Percentiles rank a stretch among this genome's conserved stretches.
phyloP scores from a whole-genome alignment of 1,140 invertebrate genomes.

The Magallana ariakensis region DNA sequence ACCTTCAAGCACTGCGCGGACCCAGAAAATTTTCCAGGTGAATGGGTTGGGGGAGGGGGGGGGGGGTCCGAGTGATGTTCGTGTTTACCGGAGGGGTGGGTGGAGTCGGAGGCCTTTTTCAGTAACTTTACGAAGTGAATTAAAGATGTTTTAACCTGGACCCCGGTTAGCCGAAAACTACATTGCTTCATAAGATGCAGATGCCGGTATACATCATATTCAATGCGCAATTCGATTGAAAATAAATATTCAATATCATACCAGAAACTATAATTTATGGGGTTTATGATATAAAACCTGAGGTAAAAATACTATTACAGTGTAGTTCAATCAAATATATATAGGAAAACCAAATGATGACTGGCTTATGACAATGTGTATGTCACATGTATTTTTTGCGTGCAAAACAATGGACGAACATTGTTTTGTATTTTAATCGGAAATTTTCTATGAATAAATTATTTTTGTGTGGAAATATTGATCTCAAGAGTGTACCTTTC shows the following conservation, averaged over 20 bases:
- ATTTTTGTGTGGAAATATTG: background rate
- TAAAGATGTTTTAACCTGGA: no score
- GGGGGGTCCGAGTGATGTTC: no score
- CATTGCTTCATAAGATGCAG: background rate
- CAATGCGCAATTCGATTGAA: background rate
- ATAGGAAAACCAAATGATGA: background rate
- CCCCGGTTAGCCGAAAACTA: background rate
- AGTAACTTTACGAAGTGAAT: no score
- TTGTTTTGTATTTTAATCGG: background rate
- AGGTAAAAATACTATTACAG: background rate
- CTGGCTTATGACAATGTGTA: background rate
- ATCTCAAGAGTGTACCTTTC: slow-evolving; percentile 21
- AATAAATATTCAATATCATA: background rate
- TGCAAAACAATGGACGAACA: background rate
- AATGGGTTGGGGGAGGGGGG: no score
- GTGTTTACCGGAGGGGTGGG: no score
- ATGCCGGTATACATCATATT: background rate
- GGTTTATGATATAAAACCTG: background rate
- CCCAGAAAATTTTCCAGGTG: no score
- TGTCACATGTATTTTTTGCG: background rate
- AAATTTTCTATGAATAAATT: slow-evolving; percentile 15
- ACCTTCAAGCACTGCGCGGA: no score
- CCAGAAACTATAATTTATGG: background rate
- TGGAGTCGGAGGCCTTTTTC: no score
- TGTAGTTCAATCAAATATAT: background rate